Base-by-base conservation (phyloP, 2,888 invertebrate genomes). In the Epistrophe eligans region DNA sequence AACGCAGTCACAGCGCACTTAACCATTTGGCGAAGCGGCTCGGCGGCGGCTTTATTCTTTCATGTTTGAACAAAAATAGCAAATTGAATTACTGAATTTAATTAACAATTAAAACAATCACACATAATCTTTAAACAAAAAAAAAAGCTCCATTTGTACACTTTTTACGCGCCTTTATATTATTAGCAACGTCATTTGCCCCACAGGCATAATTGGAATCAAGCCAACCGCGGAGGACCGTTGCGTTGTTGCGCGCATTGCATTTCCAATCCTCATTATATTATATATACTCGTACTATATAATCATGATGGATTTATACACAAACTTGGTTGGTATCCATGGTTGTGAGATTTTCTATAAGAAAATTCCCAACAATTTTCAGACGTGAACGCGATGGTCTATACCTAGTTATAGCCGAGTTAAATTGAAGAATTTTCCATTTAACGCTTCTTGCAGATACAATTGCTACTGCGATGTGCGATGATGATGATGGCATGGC, bases 51-150 rank as follows among this genome's bases (percentile, higher is more conserved):
- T 77, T 72, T 67, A 45, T 60, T 13, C 87, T 87, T 87, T 87
- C 52, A 87, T 83, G 28, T 82, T 70, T 24, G 55, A 55, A 15
- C 52, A 38, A 60, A 70, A 64, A 72, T 64, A 48, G 74, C 82
- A 66, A 83, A 83, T 76, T 87, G 79, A 79, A 77, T 83, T 76
- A 79, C 79, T 87, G 82, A 87, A 76, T 87, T 83, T 74, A 87
- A 79, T 79, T 66, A 83, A 83, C 79, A 79, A 83, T 83, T 83
- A 35, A 50, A 73, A 79, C 79, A 82, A 79, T 57, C 81, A 82
- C 77, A 67, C 74, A 74, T 19, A 32, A 55, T 55, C 28, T 13
- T 7, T n/a, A 52, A 32, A 24, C 19, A 32, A 43, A 43, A 79
- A 38, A 32, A 60, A 66, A 79, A 70, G 73, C 60, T 66, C 28